phyloP scores from a whole-genome alignment of 2,797 vertebrate genomes.

The Natrix natrix region DNA sequence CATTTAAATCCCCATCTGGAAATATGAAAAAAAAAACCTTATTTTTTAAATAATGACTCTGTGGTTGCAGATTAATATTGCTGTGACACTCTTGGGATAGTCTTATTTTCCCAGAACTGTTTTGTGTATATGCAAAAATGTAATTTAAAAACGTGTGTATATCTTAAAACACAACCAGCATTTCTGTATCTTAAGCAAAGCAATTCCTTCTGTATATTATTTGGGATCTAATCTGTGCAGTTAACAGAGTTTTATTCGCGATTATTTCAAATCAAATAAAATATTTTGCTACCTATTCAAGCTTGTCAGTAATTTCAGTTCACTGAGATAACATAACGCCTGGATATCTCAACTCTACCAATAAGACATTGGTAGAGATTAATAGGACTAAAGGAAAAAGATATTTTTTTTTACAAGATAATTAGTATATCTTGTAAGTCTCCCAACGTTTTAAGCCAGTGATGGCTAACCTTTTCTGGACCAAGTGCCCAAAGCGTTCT shows the following conservation, averaged over 20 bases:
- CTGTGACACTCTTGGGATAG: constrained; percentile 28
- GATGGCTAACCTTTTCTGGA: too few relatives aligned
- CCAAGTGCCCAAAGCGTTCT: too few relatives aligned
- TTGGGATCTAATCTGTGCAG: constrained; percentile 34
- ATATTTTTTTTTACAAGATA: too few relatives aligned
- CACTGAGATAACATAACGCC: background rate
- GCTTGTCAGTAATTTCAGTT: background rate
- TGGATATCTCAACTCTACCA: background rate
- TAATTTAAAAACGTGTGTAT: constrained; percentile 57
- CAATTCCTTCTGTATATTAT: constrained; percentile 46
- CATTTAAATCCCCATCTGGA: constrained; percentile 1
- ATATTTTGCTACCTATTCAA: background rate
- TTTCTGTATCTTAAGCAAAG: constrained; percentile 45
- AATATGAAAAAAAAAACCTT: background rate
- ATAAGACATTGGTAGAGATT: too few relatives aligned
- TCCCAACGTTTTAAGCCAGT: too few relatives aligned
- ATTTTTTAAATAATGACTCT: background rate
- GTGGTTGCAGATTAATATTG: constrained; percentile 26
- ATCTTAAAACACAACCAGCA: constrained; percentile 42
- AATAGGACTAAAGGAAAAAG: too few relatives aligned
- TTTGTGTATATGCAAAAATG: constrained; percentile 58
- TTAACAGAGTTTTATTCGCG: constrained; percentile 45
- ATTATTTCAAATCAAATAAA: background rate
- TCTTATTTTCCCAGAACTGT: constrained; percentile 38
- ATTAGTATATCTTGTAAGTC: too few relatives aligned